Evolutionary conservation across 2,797 vertebrate species (phyloP).

Genomic region (Scolopax rusticola): DNA sequence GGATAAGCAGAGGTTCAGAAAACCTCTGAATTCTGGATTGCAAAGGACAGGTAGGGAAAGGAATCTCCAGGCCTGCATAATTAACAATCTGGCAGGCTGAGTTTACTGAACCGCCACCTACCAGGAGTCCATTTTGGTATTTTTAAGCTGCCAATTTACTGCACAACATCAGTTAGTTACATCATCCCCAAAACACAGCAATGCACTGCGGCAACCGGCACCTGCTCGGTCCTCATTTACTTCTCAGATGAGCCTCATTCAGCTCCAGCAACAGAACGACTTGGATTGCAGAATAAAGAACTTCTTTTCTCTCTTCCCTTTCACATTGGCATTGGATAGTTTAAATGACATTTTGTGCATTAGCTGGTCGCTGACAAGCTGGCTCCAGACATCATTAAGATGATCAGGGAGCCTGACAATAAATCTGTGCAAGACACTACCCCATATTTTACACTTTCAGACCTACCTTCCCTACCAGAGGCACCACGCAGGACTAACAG

Average conservation of each 20-base stretch:
- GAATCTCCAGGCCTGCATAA: background rate
- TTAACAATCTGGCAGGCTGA: background rate
- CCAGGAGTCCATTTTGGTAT: background rate
- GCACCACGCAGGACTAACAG: conserved; percentile 30
- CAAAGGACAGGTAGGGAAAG: background rate
- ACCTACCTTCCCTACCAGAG: conserved; percentile 30
- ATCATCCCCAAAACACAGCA: background rate
- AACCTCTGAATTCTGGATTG: background rate
- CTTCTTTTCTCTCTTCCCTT: background rate
- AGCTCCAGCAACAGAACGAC: background rate
- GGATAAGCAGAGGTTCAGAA: background rate
- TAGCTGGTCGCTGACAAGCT: background rate
- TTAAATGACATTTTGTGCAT: background rate
- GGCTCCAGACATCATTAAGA: conserved; percentile 15
- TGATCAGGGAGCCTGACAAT: background rate
- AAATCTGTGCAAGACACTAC: background rate
- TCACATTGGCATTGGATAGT: background rate
- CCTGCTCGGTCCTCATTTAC: background rate
- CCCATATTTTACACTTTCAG: background rate
- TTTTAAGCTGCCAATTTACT: background rate
- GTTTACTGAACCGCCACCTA: background rate
- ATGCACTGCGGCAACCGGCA: background rate
- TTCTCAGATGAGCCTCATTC: background rate
- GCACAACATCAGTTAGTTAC: background rate
- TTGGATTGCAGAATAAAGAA: background rate